phyloP scores from a whole-genome alignment of 2,797 vertebrate genomes.

The Lithobates pipiens region DNA sequence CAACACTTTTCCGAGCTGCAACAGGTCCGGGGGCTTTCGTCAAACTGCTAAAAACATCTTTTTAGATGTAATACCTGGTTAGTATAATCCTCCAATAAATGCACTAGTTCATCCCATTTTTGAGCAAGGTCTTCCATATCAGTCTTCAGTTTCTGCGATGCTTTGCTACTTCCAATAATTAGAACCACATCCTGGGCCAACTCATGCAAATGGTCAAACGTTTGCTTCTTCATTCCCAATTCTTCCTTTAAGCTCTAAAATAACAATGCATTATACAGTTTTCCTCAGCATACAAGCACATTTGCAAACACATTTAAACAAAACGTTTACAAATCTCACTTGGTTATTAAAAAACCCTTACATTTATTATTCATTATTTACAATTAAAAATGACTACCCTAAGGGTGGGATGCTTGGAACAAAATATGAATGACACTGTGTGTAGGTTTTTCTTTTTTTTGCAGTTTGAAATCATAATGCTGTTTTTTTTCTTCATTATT shows the following conservation, averaged over 20 bases:
- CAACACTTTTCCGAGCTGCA: too few relatives aligned
- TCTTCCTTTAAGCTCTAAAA: conserved; percentile 88
- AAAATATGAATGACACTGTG: not conserved
- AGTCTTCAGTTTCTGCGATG: conserved; percentile 78
- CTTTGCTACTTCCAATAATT: conserved; percentile 80
- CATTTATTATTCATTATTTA: too few relatives aligned
- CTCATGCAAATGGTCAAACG: conserved; percentile 88
- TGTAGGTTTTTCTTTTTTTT: not conserved
- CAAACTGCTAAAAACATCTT: too few relatives aligned
- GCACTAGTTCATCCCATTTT: conserved; percentile 94
- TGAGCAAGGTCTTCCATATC: conserved; percentile 91
- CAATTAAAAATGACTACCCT: too few relatives aligned
- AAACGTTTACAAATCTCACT: too few relatives aligned
- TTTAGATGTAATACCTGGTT: conserved; percentile 81
- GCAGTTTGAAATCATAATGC: not conserved
- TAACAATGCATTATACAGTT: not conserved
- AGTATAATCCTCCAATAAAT: conserved; percentile 93
- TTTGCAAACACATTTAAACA: too few relatives aligned
- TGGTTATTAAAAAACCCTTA: too few relatives aligned
- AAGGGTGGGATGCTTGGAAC: too few relatives aligned
- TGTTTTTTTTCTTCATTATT: not conserved
- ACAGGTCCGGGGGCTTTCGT: too few relatives aligned
- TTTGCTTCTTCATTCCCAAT: conserved; percentile 91
- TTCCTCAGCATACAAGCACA: too few relatives aligned
- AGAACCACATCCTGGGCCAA: conserved; percentile 88